Evolutionary conservation across 2,113 vertebrate species (phyloP).

Genomic region (Antechinus flavipes): DNA sequence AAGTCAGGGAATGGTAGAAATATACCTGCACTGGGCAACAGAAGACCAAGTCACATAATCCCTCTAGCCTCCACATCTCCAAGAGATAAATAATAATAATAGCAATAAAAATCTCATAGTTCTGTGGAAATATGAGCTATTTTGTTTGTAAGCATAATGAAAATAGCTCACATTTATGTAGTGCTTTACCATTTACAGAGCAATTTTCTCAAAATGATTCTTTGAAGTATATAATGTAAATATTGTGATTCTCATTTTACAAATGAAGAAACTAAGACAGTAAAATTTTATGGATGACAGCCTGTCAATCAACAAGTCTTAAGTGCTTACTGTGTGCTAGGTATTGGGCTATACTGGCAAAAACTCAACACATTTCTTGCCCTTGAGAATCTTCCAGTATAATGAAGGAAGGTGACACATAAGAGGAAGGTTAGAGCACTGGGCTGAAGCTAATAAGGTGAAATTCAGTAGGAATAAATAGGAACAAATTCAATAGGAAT

Average conservation of each 20-base stretch:
- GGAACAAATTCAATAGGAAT: background rate
- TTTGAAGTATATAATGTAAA: background rate
- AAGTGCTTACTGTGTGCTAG: background rate
- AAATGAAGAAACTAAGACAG: background rate
- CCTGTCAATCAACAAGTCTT: background rate
- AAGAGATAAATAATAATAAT: background rate
- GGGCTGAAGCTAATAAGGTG: background rate
- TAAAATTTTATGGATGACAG: background rate
- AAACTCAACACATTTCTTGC: background rate
- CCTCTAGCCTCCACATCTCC: background rate
- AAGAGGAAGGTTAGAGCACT: background rate
- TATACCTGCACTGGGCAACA: background rate
- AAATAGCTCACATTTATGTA: background rate
- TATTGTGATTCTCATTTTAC: background rate
- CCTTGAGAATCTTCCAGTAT: background rate
- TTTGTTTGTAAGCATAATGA: background rate
- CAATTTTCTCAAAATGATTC: background rate
- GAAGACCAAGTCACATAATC: background rate
- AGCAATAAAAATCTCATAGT: background rate
- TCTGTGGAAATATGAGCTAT: background rate
- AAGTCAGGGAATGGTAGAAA: background rate
- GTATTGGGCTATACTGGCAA: background rate
- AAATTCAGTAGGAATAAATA: background rate
- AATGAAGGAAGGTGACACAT: background rate
- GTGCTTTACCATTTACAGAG: background rate